A percentile compares a stretch with the other conserved stretches of the same genome.
Evolutionary conservation across 2,797 vertebrate species (phyloP).

Genomic region (Lagocephalus sceleratus): DNA sequence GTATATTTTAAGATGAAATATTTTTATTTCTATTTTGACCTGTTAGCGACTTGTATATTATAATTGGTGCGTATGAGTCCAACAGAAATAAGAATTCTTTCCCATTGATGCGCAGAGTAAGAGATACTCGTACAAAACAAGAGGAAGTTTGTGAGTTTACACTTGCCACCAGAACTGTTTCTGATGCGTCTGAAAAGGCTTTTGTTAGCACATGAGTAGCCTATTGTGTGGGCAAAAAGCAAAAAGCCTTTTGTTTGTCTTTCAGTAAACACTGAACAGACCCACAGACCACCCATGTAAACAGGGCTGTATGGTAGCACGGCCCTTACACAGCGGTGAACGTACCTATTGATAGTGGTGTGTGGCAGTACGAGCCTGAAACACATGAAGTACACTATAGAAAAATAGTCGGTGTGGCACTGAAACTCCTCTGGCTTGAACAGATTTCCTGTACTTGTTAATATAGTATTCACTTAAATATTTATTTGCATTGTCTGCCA

Average conservation of each 20-base stretch:
- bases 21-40: too few relatives aligned
- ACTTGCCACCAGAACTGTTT: constrained; percentile 20
- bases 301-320: constrained; percentile 16
- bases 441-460: constrained; percentile 3
- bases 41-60: too few relatives aligned
- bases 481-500: constrained; percentile 46
- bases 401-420: background rate
- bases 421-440: background rate
- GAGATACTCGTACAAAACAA: constrained; percentile 19
- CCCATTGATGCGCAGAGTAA: background rate
- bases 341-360: constrained; percentile 8
- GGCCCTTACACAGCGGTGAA: constrained; percentile 2
- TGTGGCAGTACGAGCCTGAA: background rate
- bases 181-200: constrained; percentile 56
- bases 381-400: too few relatives aligned
- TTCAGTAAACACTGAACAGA: constrained; percentile 49
- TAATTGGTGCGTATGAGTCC: too few relatives aligned
- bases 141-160: constrained; percentile 20
- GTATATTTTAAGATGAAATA: too few relatives aligned
- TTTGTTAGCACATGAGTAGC: constrained; percentile 66
- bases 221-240: constrained; percentile 61
- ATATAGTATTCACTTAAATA: constrained; percentile 42
- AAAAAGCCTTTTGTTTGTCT: constrained; percentile 53
- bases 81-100: background rate
- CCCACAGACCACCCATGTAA: constrained; percentile 55